Percentiles rank a stretch among this genome's conserved stretches.
phyloP scores from a whole-genome alignment of 2,888 invertebrate species.

The Ferrisia virgata region DNA sequence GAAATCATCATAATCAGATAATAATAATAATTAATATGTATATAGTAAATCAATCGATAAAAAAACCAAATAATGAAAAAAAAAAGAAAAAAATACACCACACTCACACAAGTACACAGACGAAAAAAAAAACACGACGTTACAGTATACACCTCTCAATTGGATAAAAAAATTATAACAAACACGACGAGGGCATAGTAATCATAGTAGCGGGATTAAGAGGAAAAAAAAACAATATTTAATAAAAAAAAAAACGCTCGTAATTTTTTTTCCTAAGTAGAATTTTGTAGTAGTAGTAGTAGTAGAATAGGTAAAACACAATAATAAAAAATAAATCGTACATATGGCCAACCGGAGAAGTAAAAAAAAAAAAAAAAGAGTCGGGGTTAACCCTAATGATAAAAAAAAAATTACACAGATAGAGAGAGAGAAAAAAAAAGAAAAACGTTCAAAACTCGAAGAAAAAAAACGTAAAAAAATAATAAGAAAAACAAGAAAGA shows the following conservation, averaged over 20 bases:
- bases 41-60: not conserved
- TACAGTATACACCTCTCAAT: slow-evolving; percentile 5
- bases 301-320: not conserved
- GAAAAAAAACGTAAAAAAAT: slow-evolving; percentile 32
- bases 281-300: slow-evolving; percentile 40
- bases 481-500: not conserved
- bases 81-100: not conserved
- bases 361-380: not conserved
- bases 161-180: not conserved
- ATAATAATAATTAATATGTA: not conserved
- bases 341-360: slow-evolving; percentile 37
- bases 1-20: not conserved
- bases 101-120: not conserved
- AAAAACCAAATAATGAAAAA: not conserved
- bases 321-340: slow-evolving; percentile 30
- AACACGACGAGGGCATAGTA: not conserved
- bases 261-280: slow-evolving; percentile 39
- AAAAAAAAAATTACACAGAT: slow-evolving; percentile 24
- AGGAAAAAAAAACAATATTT: not conserved
- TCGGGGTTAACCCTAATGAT: not conserved
- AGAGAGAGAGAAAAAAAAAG: not conserved
- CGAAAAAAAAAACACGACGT: slow-evolving; percentile 8
- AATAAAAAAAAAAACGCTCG: slow-evolving; percentile 21
- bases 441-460: not conserved
- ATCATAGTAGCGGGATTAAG: not conserved